Evolutionary conservation across 2,113 vertebrate genomes (phyloP), one percentile per base, ranked within the genome.

Genomic region (Beaufortia kweichowensis): DNA sequence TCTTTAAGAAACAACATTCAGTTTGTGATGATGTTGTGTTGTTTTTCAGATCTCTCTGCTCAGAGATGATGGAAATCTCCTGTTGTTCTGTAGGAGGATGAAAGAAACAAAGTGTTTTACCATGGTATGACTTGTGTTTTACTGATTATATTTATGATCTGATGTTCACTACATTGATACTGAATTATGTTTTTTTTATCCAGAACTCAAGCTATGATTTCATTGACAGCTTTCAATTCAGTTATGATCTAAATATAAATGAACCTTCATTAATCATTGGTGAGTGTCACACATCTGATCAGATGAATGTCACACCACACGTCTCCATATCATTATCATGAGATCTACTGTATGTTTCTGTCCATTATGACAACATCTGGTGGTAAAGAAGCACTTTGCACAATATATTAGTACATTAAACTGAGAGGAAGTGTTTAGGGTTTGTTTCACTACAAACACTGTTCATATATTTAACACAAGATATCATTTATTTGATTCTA

Each of bases 1-100:
- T n/a, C n/a, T n/a, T n/a, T n/a, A n/a, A n/a, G n/a, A n/a, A n/a
- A n/a, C n/a, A n/a, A n/a, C n/a, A n/a, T n/a, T n/a, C n/a, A n/a
- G n/a, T n/a, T n/a, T n/a, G n/a, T n/a, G 33, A 35, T 5, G 33
- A 35, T 35, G 33, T 35, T 53, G 41, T 11, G 48, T 43, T 83
- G 0, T 80, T 3, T 17, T 85, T 73, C 9, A 90, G 87, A 82
- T 92, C 48, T 82, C 70, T 5, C 4, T 87, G 69, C 69, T 88
- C 55, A 83, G 84, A 3, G 72, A 74, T 21, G 26, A 77, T 0
- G 12, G 6, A 26, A 41, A 77, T 41, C 17, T 21, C 0, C 19
- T 86, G 23, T 81, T 88, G 28, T 23, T 88, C 7, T 92, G 91
- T 43, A 79, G 79, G 6, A 35, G 0, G 4, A 0, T 4, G 0